Conservation (phyloP, 2,888 invertebrate genomes). For the Carterocephalus palaemon region DNA sequence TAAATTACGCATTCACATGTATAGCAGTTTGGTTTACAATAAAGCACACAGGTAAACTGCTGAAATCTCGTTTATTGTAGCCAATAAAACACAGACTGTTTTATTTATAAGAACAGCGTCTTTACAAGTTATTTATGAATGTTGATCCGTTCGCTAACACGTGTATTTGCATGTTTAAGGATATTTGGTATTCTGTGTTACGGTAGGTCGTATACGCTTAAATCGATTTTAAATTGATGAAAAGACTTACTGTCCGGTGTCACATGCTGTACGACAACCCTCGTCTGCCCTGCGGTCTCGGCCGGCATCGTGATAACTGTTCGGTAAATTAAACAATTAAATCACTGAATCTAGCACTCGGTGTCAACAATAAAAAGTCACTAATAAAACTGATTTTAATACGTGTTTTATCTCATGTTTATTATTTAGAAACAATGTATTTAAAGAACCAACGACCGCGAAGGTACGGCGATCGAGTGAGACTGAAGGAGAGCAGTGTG, state of each 20-base stretch:
- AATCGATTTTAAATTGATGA: background rate
- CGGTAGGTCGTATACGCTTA: slow-evolving; percentile 1
- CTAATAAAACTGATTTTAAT: slow-evolving; percentile 1
- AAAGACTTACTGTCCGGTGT: slow-evolving; percentile 66
- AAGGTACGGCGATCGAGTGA: background rate
- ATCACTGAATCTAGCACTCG: background rate
- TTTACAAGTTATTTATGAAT: no score
- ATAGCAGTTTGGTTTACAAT: no score
- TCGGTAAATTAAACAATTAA: background rate
- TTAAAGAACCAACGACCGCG: slow-evolving; percentile 5
- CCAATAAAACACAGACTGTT: no score
- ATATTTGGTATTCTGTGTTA: no score
- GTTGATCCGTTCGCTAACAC: no score
- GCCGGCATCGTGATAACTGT: slow-evolving; percentile 55
- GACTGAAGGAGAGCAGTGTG: slow-evolving; percentile 3
- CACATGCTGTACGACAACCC: slow-evolving; percentile 60
- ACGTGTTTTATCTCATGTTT: slow-evolving; percentile 13
- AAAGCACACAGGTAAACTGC: no score
- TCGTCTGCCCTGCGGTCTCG: slow-evolving; percentile 48
- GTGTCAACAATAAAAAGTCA: background rate
- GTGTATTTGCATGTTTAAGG: no score
- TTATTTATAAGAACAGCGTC: no score
- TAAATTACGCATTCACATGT: no score
- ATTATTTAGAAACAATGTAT: slow-evolving; percentile 1
- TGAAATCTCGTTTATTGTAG: no score